Evolutionary conservation across 2,113 vertebrate genomes (phyloP), one percentile per base, ranked within the genome.

Genomic region (Apistogramma diplotaenia): DNA sequence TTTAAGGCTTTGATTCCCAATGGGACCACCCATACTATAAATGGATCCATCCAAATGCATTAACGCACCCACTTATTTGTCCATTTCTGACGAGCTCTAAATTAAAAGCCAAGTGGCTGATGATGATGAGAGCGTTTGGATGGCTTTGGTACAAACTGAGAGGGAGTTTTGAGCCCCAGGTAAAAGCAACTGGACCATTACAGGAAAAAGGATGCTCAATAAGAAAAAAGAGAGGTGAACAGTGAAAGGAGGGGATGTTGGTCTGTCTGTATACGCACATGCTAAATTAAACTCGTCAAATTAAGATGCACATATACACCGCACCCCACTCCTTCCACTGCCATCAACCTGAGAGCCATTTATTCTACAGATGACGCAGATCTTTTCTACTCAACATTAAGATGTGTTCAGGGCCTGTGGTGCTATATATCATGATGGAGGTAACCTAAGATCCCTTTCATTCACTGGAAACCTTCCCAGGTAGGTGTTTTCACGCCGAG

Each of bases 1-100:
- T 93, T 89, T 92, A 94, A 91, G 92, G 92, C 85, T 90, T 76
- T 91, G 89, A 90, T 88, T 91, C 91, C 87, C 82, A 77, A 15
- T 57, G 82, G 72, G 85, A 85, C 84, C 83, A 93, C 85, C 85
- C 89, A 67, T 58, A 61, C 87, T 89, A 91, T 88, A 92, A 89
- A 93, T 77, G 81, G 84, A 91, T 84, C 81, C 70, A 81, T 51
- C 71, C 59, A 77, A 84, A 85, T 70, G 75, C 75, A 85, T 78
- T 51, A 87, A 86, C 61, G 57, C 61, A 81, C 83, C 72, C 25
- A 40, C 54, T 57, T 40, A 70, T 49, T 67, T 67, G 54, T 57
- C 61, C 73, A 58, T 84, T 82, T 71, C 43, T 67, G 37, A 35
- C 71, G 71, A 54, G 59, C 51, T 62, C 75, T 58, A 8, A 77